Evolutionary conservation across 2,888 invertebrate species (phyloP).

Genomic region (Coleophora deauratella): DNA sequence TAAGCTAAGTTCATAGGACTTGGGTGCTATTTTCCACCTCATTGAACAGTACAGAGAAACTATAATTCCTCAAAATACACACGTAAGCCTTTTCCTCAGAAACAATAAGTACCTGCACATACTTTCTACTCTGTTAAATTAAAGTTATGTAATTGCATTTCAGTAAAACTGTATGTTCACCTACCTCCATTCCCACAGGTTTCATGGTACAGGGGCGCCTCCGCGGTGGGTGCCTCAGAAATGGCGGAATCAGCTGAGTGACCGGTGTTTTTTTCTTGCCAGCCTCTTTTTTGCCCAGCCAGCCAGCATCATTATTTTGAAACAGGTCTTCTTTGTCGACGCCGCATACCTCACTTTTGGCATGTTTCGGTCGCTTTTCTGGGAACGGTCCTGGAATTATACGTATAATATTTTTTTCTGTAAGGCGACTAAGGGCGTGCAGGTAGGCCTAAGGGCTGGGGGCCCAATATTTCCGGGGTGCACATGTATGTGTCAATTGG

Average conservation of each 20-base stretch:
- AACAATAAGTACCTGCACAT: too few species aligned
- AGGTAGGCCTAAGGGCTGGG: conserved; percentile 1
- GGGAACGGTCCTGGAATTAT: background rate
- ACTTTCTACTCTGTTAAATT: too few species aligned
- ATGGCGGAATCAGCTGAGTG: conserved; percentile 25
- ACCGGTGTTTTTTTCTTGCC: conserved; percentile 16
- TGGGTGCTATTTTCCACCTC: too few species aligned
- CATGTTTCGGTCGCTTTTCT: conserved; percentile 5
- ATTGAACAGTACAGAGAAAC: too few species aligned
- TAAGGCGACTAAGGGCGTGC: background rate
- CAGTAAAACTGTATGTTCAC: too few species aligned
- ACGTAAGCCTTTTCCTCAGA: too few species aligned
- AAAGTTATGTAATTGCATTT: too few species aligned
- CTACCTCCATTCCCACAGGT: too few species aligned
- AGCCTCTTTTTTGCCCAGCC: conserved; percentile 18
- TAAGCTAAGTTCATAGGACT: background rate
- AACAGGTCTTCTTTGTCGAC: conserved; percentile 17
- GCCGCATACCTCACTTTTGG: conserved; percentile 15
- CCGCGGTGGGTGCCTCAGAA: conserved; percentile 6
- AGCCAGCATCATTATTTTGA: conserved; percentile 12
- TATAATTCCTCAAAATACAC: too few species aligned
- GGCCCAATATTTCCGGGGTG: conserved; percentile 2
- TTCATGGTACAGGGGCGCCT: conserved; percentile 22
- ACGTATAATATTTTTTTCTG: background rate
- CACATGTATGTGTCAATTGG: background rate